Base-by-base conservation (phyloP, 2,113 vertebrate species). In the Eubucco bourcierii region DNA sequence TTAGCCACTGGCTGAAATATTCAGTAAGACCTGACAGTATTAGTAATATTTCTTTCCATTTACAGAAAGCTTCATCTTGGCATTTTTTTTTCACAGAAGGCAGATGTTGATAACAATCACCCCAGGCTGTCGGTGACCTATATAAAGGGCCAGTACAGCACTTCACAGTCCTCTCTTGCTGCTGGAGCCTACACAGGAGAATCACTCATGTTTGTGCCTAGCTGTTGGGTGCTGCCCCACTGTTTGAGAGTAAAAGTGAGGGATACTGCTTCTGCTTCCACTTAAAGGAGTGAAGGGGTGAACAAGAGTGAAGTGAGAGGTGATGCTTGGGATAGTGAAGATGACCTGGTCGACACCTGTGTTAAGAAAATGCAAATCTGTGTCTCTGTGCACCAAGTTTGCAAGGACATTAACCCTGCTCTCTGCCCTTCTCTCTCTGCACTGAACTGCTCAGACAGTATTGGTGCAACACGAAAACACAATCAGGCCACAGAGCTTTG, bases 31-130 rank as follows among this genome's bases (percentile, higher is more conserved):
- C 55, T 87, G 65, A 84, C 71, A 95, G 31, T 53, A 82, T 68
- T 85, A 93, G 91, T 93, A 92, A 66, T 29, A 39, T 71, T 27
- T 64, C 74, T 93, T 96, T 81, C 37, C 71, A 65, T 83, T 67
- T 11, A 85, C 55, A 67, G 90, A 84, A 70, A 76, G 18, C 83
- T 92, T 67, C 52, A 7, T 67, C 74, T 58, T 91, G 72, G 53
- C 74, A 90, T 50, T 71, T 95, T 71, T 95, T 87, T 86, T 67
- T 37, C 77, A 93, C 34, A 88, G 66, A 64, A 92, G 67, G 56
- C 95, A 64, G 64, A 95, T 79, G 84, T 73, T 93, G 46, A 21
- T 78, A 95, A 87, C 56, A 61, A 73, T 8, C 65, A 93, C 47
- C 33, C 12, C 56, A 61, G 91, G 76, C 86, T 80, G 64, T 52